phyloP scores from a whole-genome alignment of 2,113 vertebrate species.

The Myanophis thanlyinensis region DNA sequence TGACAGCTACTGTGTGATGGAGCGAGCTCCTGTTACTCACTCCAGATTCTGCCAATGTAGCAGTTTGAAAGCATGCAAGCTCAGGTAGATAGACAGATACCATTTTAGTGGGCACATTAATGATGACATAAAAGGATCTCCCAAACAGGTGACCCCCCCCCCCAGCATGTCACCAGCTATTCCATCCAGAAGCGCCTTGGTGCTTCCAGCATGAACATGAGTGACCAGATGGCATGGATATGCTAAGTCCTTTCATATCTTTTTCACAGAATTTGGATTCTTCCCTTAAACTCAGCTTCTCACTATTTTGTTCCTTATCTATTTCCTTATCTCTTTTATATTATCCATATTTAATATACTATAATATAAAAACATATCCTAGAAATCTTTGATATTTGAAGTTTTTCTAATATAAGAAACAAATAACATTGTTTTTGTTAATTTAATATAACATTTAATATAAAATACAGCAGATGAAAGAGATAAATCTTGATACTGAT shows the following conservation, averaged over 20 bases:
- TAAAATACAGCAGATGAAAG: not conserved
- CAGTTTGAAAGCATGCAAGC: not conserved
- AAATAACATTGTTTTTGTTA: constrained; percentile 2
- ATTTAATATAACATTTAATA: constrained; percentile 1
- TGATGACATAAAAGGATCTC: not conserved
- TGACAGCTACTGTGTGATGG: not conserved
- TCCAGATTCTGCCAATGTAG: not conserved
- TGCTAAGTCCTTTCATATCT: not conserved
- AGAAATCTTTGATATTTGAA: not conserved
- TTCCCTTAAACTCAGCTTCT: not conserved
- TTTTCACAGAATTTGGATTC: not conserved
- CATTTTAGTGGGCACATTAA: not conserved
- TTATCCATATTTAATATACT: too few species aligned
- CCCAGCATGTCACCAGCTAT: not conserved
- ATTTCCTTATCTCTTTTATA: too few species aligned
- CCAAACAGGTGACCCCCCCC: not conserved
- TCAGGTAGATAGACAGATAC: not conserved
- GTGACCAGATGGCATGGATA: not conserved
- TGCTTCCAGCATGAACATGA: not conserved
- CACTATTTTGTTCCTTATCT: not conserved
- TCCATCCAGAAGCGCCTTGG: not conserved
- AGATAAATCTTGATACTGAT: not conserved
- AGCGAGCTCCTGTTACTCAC: too few species aligned
- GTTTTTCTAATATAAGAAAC: not conserved
- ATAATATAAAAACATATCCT: not conserved